Evolutionary conservation across 2,113 vertebrate genomes (phyloP).

Genomic region (Myotis lucifugus): DNA sequence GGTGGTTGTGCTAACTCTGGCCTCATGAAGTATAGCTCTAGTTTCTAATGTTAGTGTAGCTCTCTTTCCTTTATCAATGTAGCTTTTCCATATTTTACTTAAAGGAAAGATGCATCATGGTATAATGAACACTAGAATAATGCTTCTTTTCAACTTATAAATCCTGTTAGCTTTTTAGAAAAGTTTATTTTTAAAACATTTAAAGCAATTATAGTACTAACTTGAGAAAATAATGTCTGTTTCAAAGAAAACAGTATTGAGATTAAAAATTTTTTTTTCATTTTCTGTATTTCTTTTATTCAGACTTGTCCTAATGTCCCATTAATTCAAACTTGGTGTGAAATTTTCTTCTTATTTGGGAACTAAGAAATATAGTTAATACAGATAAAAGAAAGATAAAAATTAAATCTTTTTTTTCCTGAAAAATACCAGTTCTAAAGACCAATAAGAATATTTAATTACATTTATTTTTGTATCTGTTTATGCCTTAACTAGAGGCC

Average conservation of each 20-base stretch:
- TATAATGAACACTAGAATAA: neutral
- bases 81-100: neutral
- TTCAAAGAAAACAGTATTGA: slow-evolving; percentile 19
- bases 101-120: neutral
- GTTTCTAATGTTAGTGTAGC: neutral
- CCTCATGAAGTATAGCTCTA: neutral
- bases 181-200: neutral
- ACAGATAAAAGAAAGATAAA: neutral
- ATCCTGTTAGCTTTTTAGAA: neutral
- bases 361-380: slow-evolving; percentile 24
- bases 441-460: slow-evolving; percentile 3
- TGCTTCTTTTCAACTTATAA: neutral
- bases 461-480: neutral
- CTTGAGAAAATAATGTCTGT: neutral
- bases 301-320: neutral
- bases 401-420: slow-evolving; percentile 17
- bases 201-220: slow-evolving; percentile 23
- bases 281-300: slow-evolving; percentile 13
- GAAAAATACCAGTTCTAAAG: neutral
- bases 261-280: neutral
- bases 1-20: neutral
- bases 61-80: neutral
- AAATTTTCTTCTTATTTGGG: slow-evolving; percentile 17
- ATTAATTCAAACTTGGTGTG: neutral
- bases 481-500: neutral